Evolutionary conservation across 2,888 invertebrate genomes (phyloP), one percentile per base, ranked within the genome.

Genomic region (Microplitis manilae): DNA sequence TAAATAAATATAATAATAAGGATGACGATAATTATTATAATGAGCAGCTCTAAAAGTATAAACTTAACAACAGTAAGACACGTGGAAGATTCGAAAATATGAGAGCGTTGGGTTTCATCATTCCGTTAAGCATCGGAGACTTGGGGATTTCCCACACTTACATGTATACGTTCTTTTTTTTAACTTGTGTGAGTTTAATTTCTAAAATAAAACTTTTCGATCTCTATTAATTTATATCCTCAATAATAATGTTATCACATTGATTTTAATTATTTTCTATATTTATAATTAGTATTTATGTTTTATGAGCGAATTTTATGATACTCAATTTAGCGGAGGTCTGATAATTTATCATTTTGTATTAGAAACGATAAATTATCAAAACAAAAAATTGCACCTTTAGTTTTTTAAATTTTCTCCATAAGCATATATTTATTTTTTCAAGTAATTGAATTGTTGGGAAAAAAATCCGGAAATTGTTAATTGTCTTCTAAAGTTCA

Each of bases 101-200:
- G 17, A 13, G 17, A 39, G 39, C 13, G 6, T 6, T 39, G 50
- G 40, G 41, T 68, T n/a, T 15, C 17, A 41, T 41, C 39, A 71
- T 71, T 71, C 38, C 38, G 61, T 71, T 62, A 61, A 30, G 39
- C 71, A 62, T 71, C 39, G 6, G 38, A 71, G 20, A 71, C 7
- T 71, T 4, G 8, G 71, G 71, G 38, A 71, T 71, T 71, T 39
- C 71, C 71, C 62, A 71, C 8, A 38, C 13, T 38, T 71, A 71
- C 17, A 60, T 15, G 17, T 68, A 15, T 71, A 38, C 61, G 13
- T 59, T 39, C 9, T 68, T 41, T 17, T 68, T 38, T 30, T 38
- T 39, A 8, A 40, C 7, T 68, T 68, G 50, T 7, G 9, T 68
- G 41, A 41, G 15, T 15, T 17, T 9, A 7, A 41, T 50, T 50